A percentile compares a stretch with the other conserved stretches of the same genome.
These are phyloP conservation scores for Miltochrista miniata DNA, from an alignment of 2,888 invertebrate species.

Conservation along the genomic window DNA sequence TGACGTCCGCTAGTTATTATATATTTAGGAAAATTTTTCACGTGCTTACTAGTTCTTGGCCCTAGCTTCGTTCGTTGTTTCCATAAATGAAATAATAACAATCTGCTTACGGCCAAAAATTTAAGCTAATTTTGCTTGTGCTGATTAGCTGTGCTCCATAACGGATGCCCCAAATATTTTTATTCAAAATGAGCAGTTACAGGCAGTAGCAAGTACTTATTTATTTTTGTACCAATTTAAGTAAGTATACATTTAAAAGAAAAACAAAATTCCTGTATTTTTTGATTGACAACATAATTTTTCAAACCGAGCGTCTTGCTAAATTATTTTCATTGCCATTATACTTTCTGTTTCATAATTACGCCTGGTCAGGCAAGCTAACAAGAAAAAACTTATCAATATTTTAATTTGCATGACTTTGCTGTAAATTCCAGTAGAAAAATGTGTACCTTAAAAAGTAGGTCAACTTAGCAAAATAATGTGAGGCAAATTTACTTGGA, in stretches of 20 bases:
- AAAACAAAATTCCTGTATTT: background rate
- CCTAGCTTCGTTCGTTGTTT: too few relatives aligned
- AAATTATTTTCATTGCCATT: conserved; percentile 4
- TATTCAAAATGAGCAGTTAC: too few relatives aligned
- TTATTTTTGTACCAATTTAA: background rate
- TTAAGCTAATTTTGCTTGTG: too few relatives aligned
- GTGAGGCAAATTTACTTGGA: conserved; percentile 64
- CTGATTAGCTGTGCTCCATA: too few relatives aligned
- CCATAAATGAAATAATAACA: too few relatives aligned
- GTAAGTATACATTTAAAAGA: too few relatives aligned
- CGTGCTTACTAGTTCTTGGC: too few relatives aligned
- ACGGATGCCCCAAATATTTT: too few relatives aligned
- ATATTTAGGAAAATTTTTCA: too few relatives aligned
- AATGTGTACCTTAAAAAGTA: conserved; percentile 18
- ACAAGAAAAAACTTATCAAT: conserved; percentile 1
- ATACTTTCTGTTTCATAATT: conserved; percentile 3
- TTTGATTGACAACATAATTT: background rate
- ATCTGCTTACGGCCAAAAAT: too few relatives aligned
- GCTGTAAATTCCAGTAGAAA: conserved; percentile 17
- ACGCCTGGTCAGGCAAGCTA: conserved; percentile 6
- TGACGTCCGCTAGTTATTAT: too few relatives aligned
- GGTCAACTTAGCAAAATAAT: conserved; percentile 22
- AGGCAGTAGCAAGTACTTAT: background rate
- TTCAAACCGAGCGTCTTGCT: background rate
- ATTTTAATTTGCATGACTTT: conserved; percentile 12